Evolutionary conservation across 1,140 invertebrate species (phyloP).

Genomic region (Yoshiicerus persimilis): DNA sequence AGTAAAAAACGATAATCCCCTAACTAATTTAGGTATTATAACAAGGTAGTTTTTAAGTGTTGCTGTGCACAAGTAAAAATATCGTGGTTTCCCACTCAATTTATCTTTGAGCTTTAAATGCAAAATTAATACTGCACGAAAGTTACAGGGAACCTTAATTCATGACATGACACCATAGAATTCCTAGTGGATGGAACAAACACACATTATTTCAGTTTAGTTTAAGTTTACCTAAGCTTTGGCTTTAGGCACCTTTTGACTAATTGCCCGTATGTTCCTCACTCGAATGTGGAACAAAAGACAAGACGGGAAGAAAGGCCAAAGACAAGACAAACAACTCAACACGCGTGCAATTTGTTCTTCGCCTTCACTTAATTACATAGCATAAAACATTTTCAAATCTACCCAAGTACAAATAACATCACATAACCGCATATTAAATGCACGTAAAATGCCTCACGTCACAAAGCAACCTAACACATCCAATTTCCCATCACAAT

Average conservation of each 20-base stretch:
- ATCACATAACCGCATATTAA: neutral
- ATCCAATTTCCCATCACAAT: neutral
- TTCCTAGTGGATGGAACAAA: neutral
- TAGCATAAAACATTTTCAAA: neutral
- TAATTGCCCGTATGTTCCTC: neutral
- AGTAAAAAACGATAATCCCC: neutral
- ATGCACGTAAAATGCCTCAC: neutral
- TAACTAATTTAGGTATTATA: neutral
- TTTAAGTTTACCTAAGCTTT: neutral
- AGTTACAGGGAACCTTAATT: neutral
- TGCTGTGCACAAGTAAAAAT: neutral
- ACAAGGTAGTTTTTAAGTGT: neutral
- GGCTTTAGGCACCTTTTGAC: neutral
- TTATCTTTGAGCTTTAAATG: neutral
- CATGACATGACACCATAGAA: neutral
- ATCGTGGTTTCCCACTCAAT: conserved; percentile 11
- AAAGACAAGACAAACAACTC: neutral
- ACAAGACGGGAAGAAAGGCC: neutral
- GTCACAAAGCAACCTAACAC: neutral
- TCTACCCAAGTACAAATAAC: neutral
- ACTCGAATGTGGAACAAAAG: neutral
- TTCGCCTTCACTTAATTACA: neutral
- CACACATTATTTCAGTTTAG: neutral
- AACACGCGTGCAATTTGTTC: conserved; percentile 1
- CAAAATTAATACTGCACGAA: neutral